Evolutionary conservation across 2,888 invertebrate genomes (phyloP).

Genomic region (Reticulitermes lucifugus): DNA sequence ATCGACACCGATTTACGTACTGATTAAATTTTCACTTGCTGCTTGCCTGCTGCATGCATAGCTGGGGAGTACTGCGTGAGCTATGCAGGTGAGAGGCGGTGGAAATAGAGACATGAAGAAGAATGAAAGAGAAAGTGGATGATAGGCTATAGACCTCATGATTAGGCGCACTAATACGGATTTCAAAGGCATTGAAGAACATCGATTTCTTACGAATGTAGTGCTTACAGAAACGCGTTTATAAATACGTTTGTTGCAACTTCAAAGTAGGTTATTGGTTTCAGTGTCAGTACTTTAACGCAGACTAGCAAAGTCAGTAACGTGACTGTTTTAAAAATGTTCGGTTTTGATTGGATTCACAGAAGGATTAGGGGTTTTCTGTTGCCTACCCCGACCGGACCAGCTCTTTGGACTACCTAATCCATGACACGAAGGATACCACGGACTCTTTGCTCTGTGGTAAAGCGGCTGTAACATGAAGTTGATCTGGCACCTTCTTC

Average conservation of each 20-base stretch:
- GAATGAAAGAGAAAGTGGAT: neutral
- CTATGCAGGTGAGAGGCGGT: neutral
- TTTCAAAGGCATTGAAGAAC: neutral
- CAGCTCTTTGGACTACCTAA: too few relatives aligned
- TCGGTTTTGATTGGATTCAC: too few relatives aligned
- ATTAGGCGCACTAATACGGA: neutral
- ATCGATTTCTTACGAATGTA: neutral
- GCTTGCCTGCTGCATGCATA: slow-evolving; percentile 38
- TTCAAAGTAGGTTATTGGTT: neutral
- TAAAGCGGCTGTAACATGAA: too few relatives aligned
- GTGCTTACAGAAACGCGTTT: neutral
- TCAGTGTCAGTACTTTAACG: too few relatives aligned
- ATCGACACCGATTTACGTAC: slow-evolving; percentile 50
- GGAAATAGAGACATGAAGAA: slow-evolving; percentile 6
- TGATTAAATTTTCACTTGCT: slow-evolving; percentile 52
- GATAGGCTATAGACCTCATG: neutral
- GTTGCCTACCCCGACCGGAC: too few relatives aligned
- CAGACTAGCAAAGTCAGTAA: too few relatives aligned
- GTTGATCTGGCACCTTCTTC: too few relatives aligned
- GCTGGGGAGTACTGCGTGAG: slow-evolving; percentile 3
- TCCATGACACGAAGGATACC: too few relatives aligned
- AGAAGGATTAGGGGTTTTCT: too few relatives aligned
- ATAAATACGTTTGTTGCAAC: neutral
- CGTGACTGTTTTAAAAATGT: too few relatives aligned
- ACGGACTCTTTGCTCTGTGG: too few relatives aligned